phyloP scores from a whole-genome alignment of 2,113 vertebrate genomes.

The Noturus placidus region DNA sequence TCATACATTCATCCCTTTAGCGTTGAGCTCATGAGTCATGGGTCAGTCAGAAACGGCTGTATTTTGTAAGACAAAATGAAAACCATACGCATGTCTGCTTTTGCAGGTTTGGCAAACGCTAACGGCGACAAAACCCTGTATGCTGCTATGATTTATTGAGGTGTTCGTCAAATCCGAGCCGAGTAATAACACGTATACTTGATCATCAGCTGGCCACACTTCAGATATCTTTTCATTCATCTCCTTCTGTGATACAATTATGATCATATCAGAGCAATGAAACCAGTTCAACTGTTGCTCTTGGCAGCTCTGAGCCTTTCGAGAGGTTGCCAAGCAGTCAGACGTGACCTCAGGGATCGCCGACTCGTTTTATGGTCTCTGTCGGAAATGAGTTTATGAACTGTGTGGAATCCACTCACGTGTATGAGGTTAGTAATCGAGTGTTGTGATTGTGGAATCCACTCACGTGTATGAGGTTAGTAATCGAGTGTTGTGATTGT shows the following conservation, averaged over 20 bases:
- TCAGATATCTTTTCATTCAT: background rate
- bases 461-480: no score
- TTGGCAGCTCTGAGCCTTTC: background rate
- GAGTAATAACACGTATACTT: slow-evolving; percentile 9
- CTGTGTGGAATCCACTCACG: background rate
- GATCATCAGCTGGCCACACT: background rate
- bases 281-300: background rate
- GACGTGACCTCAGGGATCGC: slow-evolving; percentile 12
- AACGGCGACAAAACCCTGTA: background rate
- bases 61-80: slow-evolving; percentile 32
- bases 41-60: slow-evolving; percentile 8
- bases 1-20: background rate
- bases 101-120: background rate
- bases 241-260: background rate
- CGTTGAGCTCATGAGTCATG: background rate
- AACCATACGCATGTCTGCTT: slow-evolving; percentile 30
- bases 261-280: background rate
- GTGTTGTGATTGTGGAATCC: background rate
- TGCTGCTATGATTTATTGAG: slow-evolving; percentile 12
- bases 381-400: background rate
- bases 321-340: slow-evolving; percentile 18
- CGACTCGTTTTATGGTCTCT: background rate
- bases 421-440: background rate
- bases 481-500: background rate
- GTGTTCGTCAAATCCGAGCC: background rate